Evolutionary conservation across 2,113 vertebrate genomes (phyloP).

Genomic region (Columbina picui): DNA sequence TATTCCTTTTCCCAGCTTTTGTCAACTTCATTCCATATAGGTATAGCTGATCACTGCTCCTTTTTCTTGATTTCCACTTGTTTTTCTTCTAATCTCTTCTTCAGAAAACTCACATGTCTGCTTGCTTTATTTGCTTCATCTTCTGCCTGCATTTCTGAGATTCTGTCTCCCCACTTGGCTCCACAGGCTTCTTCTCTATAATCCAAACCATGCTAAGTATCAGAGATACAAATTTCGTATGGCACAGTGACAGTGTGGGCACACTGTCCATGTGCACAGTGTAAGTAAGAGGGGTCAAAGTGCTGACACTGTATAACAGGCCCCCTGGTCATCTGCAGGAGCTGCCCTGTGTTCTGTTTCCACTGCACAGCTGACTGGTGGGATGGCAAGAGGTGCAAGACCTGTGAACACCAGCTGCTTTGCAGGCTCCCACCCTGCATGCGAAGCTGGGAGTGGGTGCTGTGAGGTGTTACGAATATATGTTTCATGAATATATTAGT

Average conservation of each 20-base stretch:
- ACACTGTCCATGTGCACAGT: not conserved
- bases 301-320: not conserved
- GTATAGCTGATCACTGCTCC: not conserved
- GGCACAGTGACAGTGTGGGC: not conserved
- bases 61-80: not conserved
- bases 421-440: not conserved
- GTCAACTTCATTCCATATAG: not conserved
- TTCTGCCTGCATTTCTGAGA: not conserved
- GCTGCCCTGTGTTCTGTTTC: not conserved
- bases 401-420: not conserved
- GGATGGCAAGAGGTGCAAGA: not conserved
- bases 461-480: not conserved
- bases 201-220: not conserved
- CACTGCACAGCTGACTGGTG: not conserved
- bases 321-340: accelerated
- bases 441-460: not conserved
- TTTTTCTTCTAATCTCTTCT: not conserved
- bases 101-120: not conserved
- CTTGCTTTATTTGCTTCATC: not conserved
- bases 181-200: not conserved
- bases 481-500: not conserved
- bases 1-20: not conserved
- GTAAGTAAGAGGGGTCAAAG: not conserved
- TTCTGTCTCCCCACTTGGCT: not conserved
- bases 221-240: not conserved